phyloP scores from a whole-genome alignment of 1,140 invertebrate species.

The Calycopis cecrops region DNA sequence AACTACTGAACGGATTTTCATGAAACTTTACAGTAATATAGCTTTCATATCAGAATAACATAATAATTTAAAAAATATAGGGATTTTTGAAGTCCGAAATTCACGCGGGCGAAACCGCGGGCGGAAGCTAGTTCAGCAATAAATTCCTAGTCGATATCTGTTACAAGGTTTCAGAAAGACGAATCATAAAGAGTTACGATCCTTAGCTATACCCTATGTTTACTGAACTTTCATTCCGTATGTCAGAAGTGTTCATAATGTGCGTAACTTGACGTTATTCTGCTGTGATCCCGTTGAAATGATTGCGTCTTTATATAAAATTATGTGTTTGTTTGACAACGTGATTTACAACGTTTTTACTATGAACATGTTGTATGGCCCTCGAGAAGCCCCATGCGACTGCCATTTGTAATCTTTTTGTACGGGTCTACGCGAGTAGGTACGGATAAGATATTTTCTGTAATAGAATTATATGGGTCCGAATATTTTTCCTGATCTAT shows the following conservation, averaged over 20 bases:
- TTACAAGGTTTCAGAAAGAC: too few species aligned
- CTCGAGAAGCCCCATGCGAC: constrained; percentile 14
- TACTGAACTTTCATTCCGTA: constrained; percentile 18
- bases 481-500: too few species aligned
- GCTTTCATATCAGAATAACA: too few species aligned
- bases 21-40: too few species aligned
- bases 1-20: too few species aligned
- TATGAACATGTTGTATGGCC: constrained; percentile 14
- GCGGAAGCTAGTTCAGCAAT: too few species aligned
- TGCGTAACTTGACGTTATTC: constrained; percentile 52
- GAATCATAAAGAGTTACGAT: too few species aligned
- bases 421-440: not conserved
- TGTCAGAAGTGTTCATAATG: constrained; percentile 37
- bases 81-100: too few species aligned
- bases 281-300: constrained; percentile 48
- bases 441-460: not conserved
- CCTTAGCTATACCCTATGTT: too few species aligned
- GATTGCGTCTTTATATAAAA: constrained; percentile 61
- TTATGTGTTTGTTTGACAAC: constrained; percentile 55
- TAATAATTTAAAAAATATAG: too few species aligned
- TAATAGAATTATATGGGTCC: not conserved
- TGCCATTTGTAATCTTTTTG: constrained; percentile 24
- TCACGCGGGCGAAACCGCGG: too few species aligned
- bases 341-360: constrained; percentile 35
- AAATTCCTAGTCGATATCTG: too few species aligned